Conservation (phyloP, 2,888 invertebrate genomes). For the Pocota personata region DNA sequence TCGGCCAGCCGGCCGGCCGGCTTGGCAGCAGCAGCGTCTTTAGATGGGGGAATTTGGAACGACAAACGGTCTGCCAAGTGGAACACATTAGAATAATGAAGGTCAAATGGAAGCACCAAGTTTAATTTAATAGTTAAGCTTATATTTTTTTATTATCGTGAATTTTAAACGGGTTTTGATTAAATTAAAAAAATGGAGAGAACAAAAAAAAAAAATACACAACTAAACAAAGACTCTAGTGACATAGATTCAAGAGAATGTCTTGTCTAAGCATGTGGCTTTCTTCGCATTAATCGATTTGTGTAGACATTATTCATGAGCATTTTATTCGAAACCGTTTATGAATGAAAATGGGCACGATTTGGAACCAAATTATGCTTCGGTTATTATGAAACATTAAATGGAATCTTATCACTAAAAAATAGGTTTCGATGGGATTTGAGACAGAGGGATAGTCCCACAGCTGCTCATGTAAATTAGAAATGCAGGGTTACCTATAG, state of each 20-base stretch:
- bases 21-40: too few species aligned
- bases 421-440: too few species aligned
- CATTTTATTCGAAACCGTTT: background rate
- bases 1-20: background rate
- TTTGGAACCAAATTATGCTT: background rate
- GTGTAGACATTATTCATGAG: background rate
- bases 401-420: too few species aligned
- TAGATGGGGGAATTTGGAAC: background rate
- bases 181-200: too few species aligned
- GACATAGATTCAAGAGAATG: background rate
- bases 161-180: background rate
- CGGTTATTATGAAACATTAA: too few species aligned
- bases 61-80: slow-evolving; percentile 25
- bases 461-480: too few species aligned
- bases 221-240: background rate
- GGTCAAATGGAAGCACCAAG: slow-evolving; percentile 8
- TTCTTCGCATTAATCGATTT: background rate
- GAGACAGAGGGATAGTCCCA: too few species aligned
- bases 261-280: background rate
- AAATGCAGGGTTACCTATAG: too few species aligned
- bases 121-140: slow-evolving; percentile 15
- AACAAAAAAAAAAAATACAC: background rate
- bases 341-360: too few species aligned
- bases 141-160: background rate
- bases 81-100: slow-evolving; percentile 3